These are phyloP conservation scores for Octodon degus DNA, from an alignment of 2,113 vertebrate genomes.

Conservation along the genomic window DNA sequence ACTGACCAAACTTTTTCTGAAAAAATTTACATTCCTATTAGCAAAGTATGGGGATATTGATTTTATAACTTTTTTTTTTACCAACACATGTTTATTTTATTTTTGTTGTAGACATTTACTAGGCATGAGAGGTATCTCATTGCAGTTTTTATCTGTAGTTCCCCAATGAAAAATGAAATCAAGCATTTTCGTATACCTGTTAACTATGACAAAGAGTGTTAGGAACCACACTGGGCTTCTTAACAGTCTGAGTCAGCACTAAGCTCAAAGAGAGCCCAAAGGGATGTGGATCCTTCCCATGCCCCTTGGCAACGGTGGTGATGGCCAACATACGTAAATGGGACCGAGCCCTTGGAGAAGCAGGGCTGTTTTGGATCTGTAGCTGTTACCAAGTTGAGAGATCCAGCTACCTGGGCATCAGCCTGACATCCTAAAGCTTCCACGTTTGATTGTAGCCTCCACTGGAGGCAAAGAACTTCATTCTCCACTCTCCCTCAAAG, in stretches of 20 bases:
- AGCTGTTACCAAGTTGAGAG: neutral
- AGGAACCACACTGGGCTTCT: neutral
- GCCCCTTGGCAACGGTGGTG: neutral
- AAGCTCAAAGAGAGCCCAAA: neutral
- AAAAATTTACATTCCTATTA: neutral
- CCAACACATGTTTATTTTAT: neutral
- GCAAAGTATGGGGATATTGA: neutral
- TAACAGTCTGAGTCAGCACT: neutral
- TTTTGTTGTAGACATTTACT: neutral
- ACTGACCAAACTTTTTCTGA: neutral
- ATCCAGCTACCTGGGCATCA: too few relatives aligned
- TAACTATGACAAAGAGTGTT: neutral
- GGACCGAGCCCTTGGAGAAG: neutral
- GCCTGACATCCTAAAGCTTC: neutral
- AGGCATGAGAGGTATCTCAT: neutral
- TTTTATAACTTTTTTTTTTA: neutral
- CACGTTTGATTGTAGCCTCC: neutral
- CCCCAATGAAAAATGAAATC: neutral
- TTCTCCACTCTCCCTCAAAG: neutral
- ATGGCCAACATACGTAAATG: neutral
- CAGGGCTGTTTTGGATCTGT: neutral
- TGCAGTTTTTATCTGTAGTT: neutral
- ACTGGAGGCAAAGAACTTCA: too few relatives aligned
- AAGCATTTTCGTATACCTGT: neutral
- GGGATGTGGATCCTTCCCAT: neutral